These are phyloP conservation scores for Amblyornis subalaris DNA, from an alignment of 2,113 vertebrate species.

Conservation along the genomic window DNA sequence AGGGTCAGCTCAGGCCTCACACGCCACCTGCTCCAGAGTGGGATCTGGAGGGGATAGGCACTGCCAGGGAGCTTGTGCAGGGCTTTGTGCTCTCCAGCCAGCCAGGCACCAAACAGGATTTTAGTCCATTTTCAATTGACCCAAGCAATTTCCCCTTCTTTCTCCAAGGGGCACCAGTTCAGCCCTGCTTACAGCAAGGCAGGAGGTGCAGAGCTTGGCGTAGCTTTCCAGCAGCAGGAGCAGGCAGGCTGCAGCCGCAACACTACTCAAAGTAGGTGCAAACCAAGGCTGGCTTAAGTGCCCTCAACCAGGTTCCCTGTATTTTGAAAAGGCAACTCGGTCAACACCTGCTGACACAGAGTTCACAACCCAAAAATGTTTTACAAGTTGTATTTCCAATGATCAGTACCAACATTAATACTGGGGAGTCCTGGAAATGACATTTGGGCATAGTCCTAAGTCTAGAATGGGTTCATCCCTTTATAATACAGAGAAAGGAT, in stretches of 20 bases:
- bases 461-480: not conserved
- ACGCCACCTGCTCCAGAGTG: fast-evolving
- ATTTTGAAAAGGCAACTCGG: not conserved
- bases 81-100: fast-evolving
- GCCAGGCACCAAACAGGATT: not conserved
- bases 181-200: not conserved
- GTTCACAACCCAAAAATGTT: not conserved
- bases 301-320: not conserved
- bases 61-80: not conserved
- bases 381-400: not conserved
- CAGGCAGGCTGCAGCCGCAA: not conserved
- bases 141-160: not conserved
- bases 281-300: not conserved
- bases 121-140: not conserved
- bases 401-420: not conserved
- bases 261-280: not conserved
- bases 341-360: not conserved
- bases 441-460: no score
- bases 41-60: not conserved
- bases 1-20: not conserved
- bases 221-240: not conserved
- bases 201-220: not conserved
- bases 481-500: not conserved
- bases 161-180: not conserved
- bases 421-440: not conserved